phyloP scores from a whole-genome alignment of 2,113 vertebrate species.

The Apodemus speciosus region DNA sequence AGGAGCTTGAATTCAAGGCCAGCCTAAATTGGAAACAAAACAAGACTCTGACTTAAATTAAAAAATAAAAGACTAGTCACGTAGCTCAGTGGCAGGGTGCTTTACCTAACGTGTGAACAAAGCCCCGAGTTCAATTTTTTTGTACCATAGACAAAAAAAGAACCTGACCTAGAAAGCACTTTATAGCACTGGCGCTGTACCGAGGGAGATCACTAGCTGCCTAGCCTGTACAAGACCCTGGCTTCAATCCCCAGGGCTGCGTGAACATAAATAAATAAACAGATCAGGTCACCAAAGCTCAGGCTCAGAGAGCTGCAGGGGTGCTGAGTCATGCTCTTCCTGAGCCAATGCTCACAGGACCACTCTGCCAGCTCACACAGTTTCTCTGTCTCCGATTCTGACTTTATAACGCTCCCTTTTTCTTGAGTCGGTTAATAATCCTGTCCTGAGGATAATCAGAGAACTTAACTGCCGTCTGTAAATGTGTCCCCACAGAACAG shows the following conservation, averaged over 20 bases:
- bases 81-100: not conserved
- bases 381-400: conserved; percentile 8
- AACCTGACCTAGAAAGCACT: conserved; percentile 61
- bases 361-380: conserved; percentile 32
- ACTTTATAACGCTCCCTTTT: conserved; percentile 18
- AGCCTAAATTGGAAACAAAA: not conserved
- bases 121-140: not conserved
- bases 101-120: not conserved
- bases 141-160: not conserved
- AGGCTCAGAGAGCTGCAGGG: conserved; percentile 44
- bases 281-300: not conserved
- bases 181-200: not conserved
- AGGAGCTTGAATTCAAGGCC: not conserved
- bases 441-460: conserved; percentile 14
- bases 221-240: not conserved
- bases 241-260: not conserved
- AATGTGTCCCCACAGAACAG: conserved; percentile 34
- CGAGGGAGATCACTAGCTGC: not conserved
- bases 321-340: conserved; percentile 75
- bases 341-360: conserved; percentile 4
- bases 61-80: not conserved
- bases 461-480: not conserved
- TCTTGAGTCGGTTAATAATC: conserved; percentile 30
- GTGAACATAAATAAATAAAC: not conserved
- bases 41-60: not conserved